Base-by-base conservation (phyloP, 2,888 invertebrate genomes). In the Amphipoea lucens region DNA sequence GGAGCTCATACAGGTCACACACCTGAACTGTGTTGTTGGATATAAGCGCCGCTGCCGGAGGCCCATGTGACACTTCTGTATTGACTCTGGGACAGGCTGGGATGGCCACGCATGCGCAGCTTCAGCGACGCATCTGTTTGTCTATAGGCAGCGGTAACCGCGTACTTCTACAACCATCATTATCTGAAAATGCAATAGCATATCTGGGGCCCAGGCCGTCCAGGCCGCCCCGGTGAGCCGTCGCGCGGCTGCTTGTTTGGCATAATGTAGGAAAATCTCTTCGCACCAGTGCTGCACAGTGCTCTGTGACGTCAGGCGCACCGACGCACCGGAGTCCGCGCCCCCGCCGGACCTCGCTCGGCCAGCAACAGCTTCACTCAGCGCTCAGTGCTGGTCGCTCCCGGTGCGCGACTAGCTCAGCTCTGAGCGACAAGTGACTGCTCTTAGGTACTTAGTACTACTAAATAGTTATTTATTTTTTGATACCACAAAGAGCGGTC, bases 1-100 rank as follows among this genome's bases (percentile, higher is more conserved):
- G 20, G 84, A 66, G 0, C 85, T 95, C 63, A 77, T 95, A 3
- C 63, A 92, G 90, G 94, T 92, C 4, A 69, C 79, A 11, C 20
- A 14, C 9, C 29, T 48, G 36, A 51, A 1, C 48, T 51, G 36
- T 36, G n/a, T 29, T 42, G 42, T 17, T 48, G n/a, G 7, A 48
- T 20, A 17, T 0, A 66, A 29, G 7, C 54, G 20, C 51, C 14
- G 17, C 51, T 20, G 71, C n/a, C 66, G 66, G 29, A 45, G 42
- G 36, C 45, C 14, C 36, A 65, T 29, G 29, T 23, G 9, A 5
- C 14, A 45, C 23, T 14, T 36, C 14, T 67, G 68, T 29, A 29
- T n/a, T 4, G 69, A 23, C 23, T 45, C 17, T 23, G 36, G 36
- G 9, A n/a, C 17, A 67, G 17, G 14, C 17, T 29, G 7, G 11